Evolutionary conservation across 2,113 vertebrate genomes (phyloP).

Genomic region (Dicerorhinus sumatrensis): DNA sequence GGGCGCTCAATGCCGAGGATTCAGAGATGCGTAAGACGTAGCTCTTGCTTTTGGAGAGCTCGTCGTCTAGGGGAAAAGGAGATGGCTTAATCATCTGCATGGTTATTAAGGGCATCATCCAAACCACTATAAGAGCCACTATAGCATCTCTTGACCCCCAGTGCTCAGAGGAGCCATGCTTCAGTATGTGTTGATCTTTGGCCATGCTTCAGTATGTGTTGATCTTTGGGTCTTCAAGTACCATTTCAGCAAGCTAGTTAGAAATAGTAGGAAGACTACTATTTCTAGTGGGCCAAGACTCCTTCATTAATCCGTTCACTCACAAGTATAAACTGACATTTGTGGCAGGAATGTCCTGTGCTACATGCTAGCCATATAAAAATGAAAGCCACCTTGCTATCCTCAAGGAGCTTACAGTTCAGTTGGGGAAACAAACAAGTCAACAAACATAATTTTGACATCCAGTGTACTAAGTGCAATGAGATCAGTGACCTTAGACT

Average conservation of each 20-base stretch:
- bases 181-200: not conserved
- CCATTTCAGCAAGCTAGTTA: conserved; percentile 14
- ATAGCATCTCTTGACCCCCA: not conserved
- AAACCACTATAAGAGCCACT: not conserved
- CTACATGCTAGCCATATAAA: not conserved
- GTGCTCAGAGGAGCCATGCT: not conserved
- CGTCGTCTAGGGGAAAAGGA: not conserved
- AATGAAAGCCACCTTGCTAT: not conserved
- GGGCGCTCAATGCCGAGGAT: not conserved
- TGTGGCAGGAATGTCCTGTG: not conserved
- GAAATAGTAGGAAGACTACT: not conserved
- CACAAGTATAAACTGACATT: not conserved
- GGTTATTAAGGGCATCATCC: not conserved
- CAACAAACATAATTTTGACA: not conserved
- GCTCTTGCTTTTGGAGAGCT: not conserved
- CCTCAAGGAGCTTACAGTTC: not conserved
- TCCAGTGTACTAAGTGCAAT: not conserved
- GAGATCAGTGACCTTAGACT: not conserved
- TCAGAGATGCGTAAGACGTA: not conserved
- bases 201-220: not conserved
- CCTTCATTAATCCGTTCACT: not conserved
- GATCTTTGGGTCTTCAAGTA: not conserved
- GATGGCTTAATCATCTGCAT: not conserved
- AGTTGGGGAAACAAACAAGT: not conserved
- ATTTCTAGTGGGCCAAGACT: not conserved